Evolutionary conservation across 2,113 vertebrate species (phyloP), one percentile per base, ranked within the genome.

Genomic region (Pao palembangensis): DNA sequence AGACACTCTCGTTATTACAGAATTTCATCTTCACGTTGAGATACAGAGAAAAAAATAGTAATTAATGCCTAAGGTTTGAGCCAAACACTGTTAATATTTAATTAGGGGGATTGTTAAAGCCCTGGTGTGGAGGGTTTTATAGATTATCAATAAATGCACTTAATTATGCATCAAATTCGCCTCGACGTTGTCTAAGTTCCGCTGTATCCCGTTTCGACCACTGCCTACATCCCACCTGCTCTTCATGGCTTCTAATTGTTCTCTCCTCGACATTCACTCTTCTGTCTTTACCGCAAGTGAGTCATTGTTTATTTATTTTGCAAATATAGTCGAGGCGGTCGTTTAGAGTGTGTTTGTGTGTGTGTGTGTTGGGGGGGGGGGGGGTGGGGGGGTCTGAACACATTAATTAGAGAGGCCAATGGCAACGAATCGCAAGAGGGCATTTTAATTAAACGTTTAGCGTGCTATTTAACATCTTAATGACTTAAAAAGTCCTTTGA

Each of bases 71-170:
- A 58, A 63, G 79, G 82, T 86, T 82, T 67, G 59, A 83, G 60
- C 66, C 71, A 78, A 87, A 71, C 83, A 61, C 62, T 44, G 78
- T 91, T 71, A 88, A 90, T 91, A 89, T 84, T 91, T 90, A 86
- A 89, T 89, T 34, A 80, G 76, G 58, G 52, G 74, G 84, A 83
- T 72, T 87, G 80, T 87, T 81, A 46, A 67, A 77, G 61, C 61
- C 61, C 69, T 51, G 60, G 69, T 80, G 78, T 84, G 79, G 79
- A 88, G 8, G 63, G 79, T 76, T 76, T 87, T 88, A 89, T 85
- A 80, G 87, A 89, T 88, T 81, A 90, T 88, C 86, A 90, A 89
- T 90, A 90, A 89, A 84, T 78, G 76, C 75, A 75, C 68, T 83
- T 88, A 61, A 75, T 85, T 86, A 83, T 81, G 68, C 80, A 74